Evolutionary conservation across 2,797 vertebrate genomes (phyloP).

Genomic region (Cacajao melanocephalus): DNA sequence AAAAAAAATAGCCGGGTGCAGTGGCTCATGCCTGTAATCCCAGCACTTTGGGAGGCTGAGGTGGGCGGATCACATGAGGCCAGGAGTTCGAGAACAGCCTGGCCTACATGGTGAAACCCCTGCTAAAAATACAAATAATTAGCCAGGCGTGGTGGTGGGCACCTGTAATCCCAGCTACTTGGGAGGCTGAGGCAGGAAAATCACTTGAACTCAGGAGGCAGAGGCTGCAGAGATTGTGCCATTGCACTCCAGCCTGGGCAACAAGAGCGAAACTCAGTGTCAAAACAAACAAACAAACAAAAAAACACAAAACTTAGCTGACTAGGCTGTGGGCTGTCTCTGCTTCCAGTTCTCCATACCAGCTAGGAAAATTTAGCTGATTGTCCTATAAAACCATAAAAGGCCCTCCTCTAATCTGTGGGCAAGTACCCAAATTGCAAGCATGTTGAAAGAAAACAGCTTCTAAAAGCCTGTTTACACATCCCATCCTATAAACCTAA

Average conservation of each 20-base stretch:
- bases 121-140: not conserved
- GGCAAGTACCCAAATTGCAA: slow-evolving; percentile 42
- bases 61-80: not conserved
- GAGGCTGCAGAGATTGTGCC: not conserved
- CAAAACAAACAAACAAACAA: not conserved
- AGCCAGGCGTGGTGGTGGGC: not conserved
- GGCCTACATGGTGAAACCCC: not conserved
- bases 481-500: not conserved
- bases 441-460: not conserved
- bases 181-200: not conserved
- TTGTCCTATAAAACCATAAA: slow-evolving; percentile 15
- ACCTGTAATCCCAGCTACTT: not conserved
- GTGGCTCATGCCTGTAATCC: not conserved
- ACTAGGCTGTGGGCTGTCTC: not conserved
- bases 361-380: not conserved
- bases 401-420: not conserved
- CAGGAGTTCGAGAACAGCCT: not conserved
- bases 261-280: not conserved
- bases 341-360: not conserved
- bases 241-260: not conserved
- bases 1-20: not conserved
- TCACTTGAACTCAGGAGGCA: not conserved
- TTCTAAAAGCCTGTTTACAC: slow-evolving; percentile 6
- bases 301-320: not conserved
- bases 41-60: not conserved